Evolutionary conservation across 2,113 vertebrate genomes (phyloP).

Genomic region (Oncorhynchus masou): DNA sequence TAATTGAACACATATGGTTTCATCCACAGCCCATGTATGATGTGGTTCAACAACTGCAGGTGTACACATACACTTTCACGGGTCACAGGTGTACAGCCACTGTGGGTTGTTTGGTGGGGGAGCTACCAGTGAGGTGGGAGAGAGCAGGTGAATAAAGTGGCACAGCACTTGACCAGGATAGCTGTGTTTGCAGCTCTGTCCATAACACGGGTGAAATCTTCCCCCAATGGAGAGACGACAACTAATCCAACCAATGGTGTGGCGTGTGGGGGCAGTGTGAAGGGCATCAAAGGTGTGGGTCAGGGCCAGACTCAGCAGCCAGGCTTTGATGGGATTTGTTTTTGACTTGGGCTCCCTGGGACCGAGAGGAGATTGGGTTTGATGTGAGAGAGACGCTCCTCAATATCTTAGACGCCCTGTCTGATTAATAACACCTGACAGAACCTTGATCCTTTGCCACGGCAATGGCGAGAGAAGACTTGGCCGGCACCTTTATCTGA

Average conservation of each 20-base stretch:
- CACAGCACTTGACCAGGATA: conserved; percentile 48
- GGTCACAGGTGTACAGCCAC: background rate
- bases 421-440: conserved; percentile 49
- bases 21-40: background rate
- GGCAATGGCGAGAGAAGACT: background rate
- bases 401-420: background rate
- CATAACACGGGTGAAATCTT: conserved; percentile 66
- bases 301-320: background rate
- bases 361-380: background rate
- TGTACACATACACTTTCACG: background rate
- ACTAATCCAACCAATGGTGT: conserved; percentile 35
- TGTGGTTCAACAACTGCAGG: background rate
- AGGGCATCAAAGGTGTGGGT: background rate
- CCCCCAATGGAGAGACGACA: conserved; percentile 36
- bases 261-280: background rate
- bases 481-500: background rate
- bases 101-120: background rate
- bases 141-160: conserved; percentile 47
- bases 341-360: conserved; percentile 11
- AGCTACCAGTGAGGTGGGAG: background rate
- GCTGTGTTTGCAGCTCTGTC: conserved; percentile 65
- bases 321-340: conserved; percentile 58
- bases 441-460: conserved; percentile 1
- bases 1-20: background rate
- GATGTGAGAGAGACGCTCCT: background rate